Conservation (phyloP, 2,113 vertebrate genomes). For the Pomatorhinus ruficollis region DNA sequence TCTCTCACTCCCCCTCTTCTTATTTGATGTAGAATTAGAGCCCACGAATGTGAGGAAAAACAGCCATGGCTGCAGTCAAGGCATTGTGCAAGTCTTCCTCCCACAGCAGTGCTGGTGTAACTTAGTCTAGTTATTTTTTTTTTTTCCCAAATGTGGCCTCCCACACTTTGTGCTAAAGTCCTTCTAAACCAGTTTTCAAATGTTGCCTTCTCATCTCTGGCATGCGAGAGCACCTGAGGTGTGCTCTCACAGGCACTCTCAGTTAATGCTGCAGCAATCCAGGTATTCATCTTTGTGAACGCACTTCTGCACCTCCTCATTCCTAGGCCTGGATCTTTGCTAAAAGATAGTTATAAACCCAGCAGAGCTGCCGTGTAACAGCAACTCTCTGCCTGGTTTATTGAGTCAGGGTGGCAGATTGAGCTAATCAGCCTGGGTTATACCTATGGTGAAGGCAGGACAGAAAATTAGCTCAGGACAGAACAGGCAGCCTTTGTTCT, state of each 20-base stretch:
- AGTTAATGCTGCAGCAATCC: neutral
- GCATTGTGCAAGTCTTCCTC: neutral
- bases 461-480: neutral
- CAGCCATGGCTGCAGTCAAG: neutral
- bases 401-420: neutral
- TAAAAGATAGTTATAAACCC: neutral
- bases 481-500: neutral
- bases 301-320: neutral
- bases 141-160: neutral
- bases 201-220: neutral
- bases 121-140: neutral
- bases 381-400: neutral
- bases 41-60: neutral
- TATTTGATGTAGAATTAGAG: constrained; percentile 36
- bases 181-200: neutral
- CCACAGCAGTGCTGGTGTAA: neutral
- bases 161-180: neutral
- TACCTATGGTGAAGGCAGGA: neutral
- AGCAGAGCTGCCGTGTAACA: neutral
- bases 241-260: neutral
- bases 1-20: constrained; percentile 1
- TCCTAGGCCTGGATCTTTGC: neutral
- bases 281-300: neutral
- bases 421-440: neutral
- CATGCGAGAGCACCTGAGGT: neutral